Base-by-base conservation (phyloP, 2,888 invertebrate species). In the Eilema caniola region DNA sequence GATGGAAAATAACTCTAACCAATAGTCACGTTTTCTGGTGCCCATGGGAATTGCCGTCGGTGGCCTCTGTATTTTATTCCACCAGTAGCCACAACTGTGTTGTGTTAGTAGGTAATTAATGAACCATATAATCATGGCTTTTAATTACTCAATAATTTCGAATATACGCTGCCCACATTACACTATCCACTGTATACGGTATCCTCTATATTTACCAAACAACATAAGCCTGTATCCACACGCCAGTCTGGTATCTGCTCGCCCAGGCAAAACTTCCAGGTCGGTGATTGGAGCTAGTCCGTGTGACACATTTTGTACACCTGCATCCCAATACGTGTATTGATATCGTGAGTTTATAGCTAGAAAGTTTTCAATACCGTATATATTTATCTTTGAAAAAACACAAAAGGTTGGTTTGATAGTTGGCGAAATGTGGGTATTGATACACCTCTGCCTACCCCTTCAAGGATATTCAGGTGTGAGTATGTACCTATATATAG, bases 201-300 rank as follows among this genome's bases (percentile, higher is more conserved):
- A 75, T 63, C 33, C 61, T 57, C n/a, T 64, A 62, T 71, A 74
- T 56, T 63, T 59, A 70, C 25, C 71, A 82, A 66, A 74, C 73
- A 74, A 74, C 71, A 73, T 75, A 77, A 83, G 70, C 72, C 69
- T 67, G 53, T 71, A 73, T 75, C 64, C 72, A 37, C 69, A 53
- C 33, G 24, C 28, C 56, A 59, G 65, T 28, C 67, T 62, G 73
- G 65, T 83, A 79, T 77, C 81, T 79, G 77, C 78, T 77, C 83
- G 70, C 68, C 74, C 71, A 74, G 71, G 66, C 68, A 75, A 77
- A 74, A 76, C 77, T 84, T 81, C 79, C 83, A 75, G 84, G 77
- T 81, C 84, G 83, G 73, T 78, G 83, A 74, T 69, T 70, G 60
- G 71, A 23, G 60, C 75, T 62, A 37, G 53, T 78, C 63, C 77